Conservation (phyloP, 2,797 vertebrate species). For the Typhlichthys eigenmanni region DNA sequence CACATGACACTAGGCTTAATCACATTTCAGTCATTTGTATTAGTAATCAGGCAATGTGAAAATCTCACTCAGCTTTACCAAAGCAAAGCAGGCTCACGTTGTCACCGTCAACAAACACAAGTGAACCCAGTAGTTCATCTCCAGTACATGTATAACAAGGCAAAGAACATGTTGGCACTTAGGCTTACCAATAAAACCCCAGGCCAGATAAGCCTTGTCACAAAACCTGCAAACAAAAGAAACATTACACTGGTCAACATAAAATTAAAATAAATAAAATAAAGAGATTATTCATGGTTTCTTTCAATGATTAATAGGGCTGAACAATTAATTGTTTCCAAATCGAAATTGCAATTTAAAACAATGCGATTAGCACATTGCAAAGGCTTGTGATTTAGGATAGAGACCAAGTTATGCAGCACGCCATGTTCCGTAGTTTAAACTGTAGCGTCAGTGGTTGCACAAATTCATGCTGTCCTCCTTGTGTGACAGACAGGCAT, state of each 20-base stretch:
- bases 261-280: neutral
- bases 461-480: no score
- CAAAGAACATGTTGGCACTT: constrained; percentile 84
- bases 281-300: no score
- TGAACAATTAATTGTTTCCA: no score
- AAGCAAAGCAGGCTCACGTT: constrained; percentile 15
- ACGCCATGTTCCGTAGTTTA: no score
- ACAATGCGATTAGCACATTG: no score
- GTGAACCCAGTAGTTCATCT: constrained; percentile 46
- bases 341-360: no score
- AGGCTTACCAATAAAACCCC: constrained; percentile 85
- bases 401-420: no score
- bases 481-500: no score
- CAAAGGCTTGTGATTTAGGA: no score
- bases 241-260: neutral
- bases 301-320: no score
- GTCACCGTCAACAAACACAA: constrained; percentile 10
- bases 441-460: no score
- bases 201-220: constrained; percentile 68
- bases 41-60: no score
- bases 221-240: constrained; percentile 66
- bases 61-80: constrained; percentile 15
- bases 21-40: constrained; percentile 1
- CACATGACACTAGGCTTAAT: constrained; percentile 6
- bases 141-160: constrained; percentile 83